Evolutionary conservation across 2,113 vertebrate genomes (phyloP), one percentile per base, ranked within the genome.

Genomic region (Embiotoca jacksoni): DNA sequence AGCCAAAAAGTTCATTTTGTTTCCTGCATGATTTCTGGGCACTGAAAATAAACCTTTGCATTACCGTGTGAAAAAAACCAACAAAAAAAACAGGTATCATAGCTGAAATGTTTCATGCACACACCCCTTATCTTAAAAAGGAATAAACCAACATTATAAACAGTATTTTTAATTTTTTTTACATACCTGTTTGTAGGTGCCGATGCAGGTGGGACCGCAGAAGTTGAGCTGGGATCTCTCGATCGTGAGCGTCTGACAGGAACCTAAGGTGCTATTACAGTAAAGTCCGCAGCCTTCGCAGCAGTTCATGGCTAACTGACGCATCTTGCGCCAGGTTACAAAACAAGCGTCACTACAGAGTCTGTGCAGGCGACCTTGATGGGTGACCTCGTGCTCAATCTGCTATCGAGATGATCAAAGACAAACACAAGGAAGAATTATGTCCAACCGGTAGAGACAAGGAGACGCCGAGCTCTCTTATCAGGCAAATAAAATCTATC

Each of bases 311-410:
- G 96, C 97, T 65, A 99, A 78, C 83, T 98, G 96, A 75, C 97
- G 96, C n/a, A 96, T 95, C 0, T 96, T 97, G 10, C 98, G 96
- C 93, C 97, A 99, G 15, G 96, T 96, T 37, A 96, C 94, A 88
- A 99, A 99, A 52, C 98, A 99, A 56, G 95, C 92, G 5, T 99
- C 96, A 0, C 97, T 99, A 89, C 98, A 99, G 60, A 99, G 96
- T 88, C 95, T 97, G 92, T 99, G 96, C 4, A 99, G 93, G 2
- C 96, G 94, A 2, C 97, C 97, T 89, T 98, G 96, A 89, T 98
- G 97, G 87, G 95, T 99, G 83, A 99, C 98, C 89, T 99, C 98
- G 2, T 99, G 98, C 66, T 97, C 96, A 76, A 99, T 98, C 95
- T 89, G 75, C 74, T 83, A 52, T 4, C 56, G 36, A 76, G n/a